Conservation (phyloP, 2,113 vertebrate species). For the Coptodon bakossiorum region DNA sequence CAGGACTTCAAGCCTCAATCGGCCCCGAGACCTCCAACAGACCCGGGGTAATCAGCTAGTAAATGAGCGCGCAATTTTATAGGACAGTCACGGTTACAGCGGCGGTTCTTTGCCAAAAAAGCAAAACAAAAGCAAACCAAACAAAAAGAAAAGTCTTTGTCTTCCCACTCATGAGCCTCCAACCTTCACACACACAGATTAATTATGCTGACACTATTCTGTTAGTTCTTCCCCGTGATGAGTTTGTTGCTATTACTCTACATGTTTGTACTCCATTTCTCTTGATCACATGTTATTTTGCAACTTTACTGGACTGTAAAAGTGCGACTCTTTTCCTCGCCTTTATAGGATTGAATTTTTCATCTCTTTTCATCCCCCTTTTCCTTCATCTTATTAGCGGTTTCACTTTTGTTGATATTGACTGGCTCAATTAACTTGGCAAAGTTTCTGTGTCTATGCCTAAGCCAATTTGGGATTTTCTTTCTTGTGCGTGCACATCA, state of each 20-base stretch:
- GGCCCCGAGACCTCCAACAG: conserved; percentile 22
- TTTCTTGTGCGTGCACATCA: neutral
- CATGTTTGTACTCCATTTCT: neutral
- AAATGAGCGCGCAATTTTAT: conserved; percentile 22
- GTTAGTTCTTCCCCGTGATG: conserved; percentile 1
- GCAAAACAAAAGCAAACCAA: neutral
- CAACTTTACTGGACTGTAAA: conserved; percentile 22
- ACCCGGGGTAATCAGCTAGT: conserved; percentile 20
- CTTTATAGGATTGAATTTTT: conserved; percentile 3
- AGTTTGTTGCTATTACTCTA: conserved; percentile 2
- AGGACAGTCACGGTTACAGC: conserved; percentile 2
- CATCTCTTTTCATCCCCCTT: conserved; percentile 27
- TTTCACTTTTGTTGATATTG: conserved; percentile 18
- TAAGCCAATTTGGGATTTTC: neutral
- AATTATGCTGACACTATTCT: conserved; percentile 36
- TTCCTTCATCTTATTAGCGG: conserved; percentile 18
- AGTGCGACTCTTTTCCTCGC: neutral
- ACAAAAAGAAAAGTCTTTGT: conserved; percentile 14
- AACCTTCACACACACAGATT: conserved; percentile 14
- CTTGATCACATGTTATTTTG: neutral
- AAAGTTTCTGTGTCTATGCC: neutral
- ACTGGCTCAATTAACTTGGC: conserved; percentile 20
- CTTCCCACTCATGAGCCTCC: conserved; percentile 27
- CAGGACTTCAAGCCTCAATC: neutral
- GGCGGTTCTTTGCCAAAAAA: neutral